These are phyloP conservation scores for Oxyscelio sp. DNA, from an alignment of 2,888 invertebrate species.

Conservation along the genomic window DNA sequence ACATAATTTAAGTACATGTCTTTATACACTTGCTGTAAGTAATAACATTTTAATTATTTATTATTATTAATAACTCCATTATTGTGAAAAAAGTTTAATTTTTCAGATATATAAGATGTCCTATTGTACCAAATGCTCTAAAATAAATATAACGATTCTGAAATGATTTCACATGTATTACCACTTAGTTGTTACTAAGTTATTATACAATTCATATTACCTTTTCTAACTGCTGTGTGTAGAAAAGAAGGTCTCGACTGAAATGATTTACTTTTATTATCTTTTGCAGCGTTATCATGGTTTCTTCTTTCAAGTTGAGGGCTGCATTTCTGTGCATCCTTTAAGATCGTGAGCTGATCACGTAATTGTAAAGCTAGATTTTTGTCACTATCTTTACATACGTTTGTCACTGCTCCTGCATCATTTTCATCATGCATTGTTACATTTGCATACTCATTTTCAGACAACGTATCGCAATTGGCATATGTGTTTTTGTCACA, in stretches of 20 bases:
- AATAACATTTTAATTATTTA: too few species aligned
- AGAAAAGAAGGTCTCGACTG: slow-evolving; percentile 82
- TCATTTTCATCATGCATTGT: slow-evolving; percentile 26
- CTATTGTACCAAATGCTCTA: too few species aligned
- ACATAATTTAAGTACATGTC: too few species aligned
- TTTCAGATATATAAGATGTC: too few species aligned
- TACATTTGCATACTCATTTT: slow-evolving; percentile 71
- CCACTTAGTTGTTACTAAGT: too few species aligned
- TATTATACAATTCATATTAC: slow-evolving; percentile 12
- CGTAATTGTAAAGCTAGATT: slow-evolving; percentile 81
- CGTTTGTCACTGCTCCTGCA: neutral
- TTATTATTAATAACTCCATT: too few species aligned
- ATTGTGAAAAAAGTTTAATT: too few species aligned
- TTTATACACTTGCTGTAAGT: too few species aligned
- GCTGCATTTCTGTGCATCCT: neutral
- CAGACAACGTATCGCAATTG: slow-evolving; percentile 78
- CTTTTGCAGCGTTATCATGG: slow-evolving; percentile 15
- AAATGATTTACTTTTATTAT: slow-evolving; percentile 6
- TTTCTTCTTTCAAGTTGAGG: slow-evolving; percentile 28
- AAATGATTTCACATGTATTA: too few species aligned
- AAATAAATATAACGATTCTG: too few species aligned
- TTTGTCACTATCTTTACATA: slow-evolving; percentile 74
- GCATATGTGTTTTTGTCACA: slow-evolving; percentile 82
- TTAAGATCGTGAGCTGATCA: slow-evolving; percentile 78
- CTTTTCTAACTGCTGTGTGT: slow-evolving; percentile 68